These are phyloP conservation scores for Geothlypis trichas DNA, from an alignment of 2,113 vertebrate genomes.

Conservation along the genomic window DNA sequence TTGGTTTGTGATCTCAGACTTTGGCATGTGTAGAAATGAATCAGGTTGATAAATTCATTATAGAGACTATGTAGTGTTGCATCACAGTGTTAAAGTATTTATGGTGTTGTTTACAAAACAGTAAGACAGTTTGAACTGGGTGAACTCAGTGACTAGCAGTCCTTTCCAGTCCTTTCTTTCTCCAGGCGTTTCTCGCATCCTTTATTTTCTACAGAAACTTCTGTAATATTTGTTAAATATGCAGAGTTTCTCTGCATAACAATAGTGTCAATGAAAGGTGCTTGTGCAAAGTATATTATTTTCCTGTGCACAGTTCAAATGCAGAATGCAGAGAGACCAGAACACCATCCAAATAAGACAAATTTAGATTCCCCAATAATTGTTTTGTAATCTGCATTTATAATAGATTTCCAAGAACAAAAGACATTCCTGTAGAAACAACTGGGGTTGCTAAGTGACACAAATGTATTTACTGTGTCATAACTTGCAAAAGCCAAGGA, in stretches of 20 bases:
- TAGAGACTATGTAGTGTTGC: neutral
- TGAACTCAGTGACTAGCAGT: neutral
- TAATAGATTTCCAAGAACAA: constrained; percentile 52
- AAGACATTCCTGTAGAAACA: constrained; percentile 52
- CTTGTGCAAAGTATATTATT: constrained; percentile 11
- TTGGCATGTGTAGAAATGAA: neutral
- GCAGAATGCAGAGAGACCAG: neutral
- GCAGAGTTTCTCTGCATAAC: neutral
- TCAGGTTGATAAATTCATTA: neutral
- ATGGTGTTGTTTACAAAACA: constrained; percentile 33
- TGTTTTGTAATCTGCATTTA: constrained; percentile 6
- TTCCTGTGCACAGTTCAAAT: neutral
- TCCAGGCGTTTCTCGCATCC: neutral
- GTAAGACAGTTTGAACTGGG: neutral
- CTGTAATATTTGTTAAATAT: neutral
- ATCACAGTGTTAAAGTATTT: neutral
- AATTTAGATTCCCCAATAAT: constrained; percentile 7
- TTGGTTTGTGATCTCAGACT: neutral
- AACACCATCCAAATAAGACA: neutral
- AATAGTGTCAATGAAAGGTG: neutral
- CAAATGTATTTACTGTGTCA: constrained; percentile 43
- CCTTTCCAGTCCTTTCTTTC: constrained; percentile 10
- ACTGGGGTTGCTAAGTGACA: constrained; percentile 63
- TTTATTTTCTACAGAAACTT: constrained; percentile 22
- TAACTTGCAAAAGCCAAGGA: constrained; percentile 19